Conservation (phyloP, 2,888 invertebrate species). For the Lordiphosa andalusiaca region DNA sequence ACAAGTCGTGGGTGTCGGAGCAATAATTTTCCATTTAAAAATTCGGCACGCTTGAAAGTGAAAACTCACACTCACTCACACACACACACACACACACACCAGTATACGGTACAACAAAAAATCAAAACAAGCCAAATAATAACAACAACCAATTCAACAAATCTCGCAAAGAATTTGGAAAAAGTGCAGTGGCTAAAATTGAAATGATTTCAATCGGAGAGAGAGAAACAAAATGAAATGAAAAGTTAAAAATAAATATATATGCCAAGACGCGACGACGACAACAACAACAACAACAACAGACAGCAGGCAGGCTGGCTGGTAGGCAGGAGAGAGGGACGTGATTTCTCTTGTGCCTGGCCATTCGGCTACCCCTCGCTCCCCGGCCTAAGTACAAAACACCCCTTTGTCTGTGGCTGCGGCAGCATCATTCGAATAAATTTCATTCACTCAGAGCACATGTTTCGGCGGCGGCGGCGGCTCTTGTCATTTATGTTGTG, state of each 20-base stretch:
- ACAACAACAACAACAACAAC: slow-evolving; percentile 34
- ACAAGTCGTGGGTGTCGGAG: slow-evolving; percentile 60
- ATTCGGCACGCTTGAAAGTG: slow-evolving; percentile 49
- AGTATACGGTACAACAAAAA: slow-evolving; percentile 32
- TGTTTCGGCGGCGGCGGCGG: slow-evolving; percentile 51
- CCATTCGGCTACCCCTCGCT: slow-evolving; percentile 36
- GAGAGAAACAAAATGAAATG: slow-evolving; percentile 66
- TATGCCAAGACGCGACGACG: slow-evolving; percentile 52
- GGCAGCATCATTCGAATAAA: slow-evolving; percentile 6
- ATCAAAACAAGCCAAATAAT: slow-evolving; percentile 10
- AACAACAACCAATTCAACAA: slow-evolving; percentile 2
- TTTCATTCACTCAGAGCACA: slow-evolving; percentile 65
- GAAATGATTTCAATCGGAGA: slow-evolving; percentile 24
- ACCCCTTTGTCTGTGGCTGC: slow-evolving; percentile 3
- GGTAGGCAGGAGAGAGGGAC: slow-evolving; percentile 53
- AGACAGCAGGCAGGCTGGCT: slow-evolving; percentile 36
- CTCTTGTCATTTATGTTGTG: slow-evolving; percentile 49
- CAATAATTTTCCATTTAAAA: slow-evolving; percentile 12
- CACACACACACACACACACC: slow-evolving; percentile 1
- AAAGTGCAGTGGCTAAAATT: slow-evolving; percentile 23
- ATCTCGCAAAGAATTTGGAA: neutral
- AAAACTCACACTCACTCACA: slow-evolving; percentile 28
- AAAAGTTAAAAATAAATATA: slow-evolving; percentile 74
- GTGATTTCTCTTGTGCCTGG: slow-evolving; percentile 72
- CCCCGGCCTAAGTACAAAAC: slow-evolving; percentile 3